phyloP scores from a whole-genome alignment of 2,888 invertebrate genomes.

The Dusona sp. region DNA sequence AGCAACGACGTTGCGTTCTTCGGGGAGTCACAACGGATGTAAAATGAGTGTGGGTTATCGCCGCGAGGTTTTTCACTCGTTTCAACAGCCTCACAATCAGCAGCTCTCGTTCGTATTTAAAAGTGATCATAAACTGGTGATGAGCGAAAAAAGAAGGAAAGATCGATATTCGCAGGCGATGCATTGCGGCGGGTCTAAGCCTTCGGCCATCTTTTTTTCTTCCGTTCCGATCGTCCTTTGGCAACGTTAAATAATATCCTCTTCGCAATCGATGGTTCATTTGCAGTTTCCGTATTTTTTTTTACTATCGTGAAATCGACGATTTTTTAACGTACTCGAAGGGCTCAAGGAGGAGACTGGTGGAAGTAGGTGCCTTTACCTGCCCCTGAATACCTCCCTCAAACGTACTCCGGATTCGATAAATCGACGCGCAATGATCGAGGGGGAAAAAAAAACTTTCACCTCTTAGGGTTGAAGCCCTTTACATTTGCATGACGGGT shows the following conservation, averaged over 20 bases:
- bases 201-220: neutral
- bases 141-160: constrained; percentile 67
- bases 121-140: constrained; percentile 76
- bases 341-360: constrained; percentile 26
- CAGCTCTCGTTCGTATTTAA: constrained; percentile 66
- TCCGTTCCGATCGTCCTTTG: neutral
- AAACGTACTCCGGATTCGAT: constrained; percentile 28
- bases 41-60: constrained; percentile 48
- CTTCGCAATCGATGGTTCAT: neutral
- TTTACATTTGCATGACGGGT: constrained; percentile 72
- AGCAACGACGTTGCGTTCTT: constrained; percentile 57
- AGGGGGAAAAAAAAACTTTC: constrained; percentile 60
- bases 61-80: constrained; percentile 51
- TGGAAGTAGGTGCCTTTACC: constrained; percentile 56
- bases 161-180: constrained; percentile 75
- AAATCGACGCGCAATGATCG: constrained; percentile 30
- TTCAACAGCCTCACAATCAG: constrained; percentile 61
- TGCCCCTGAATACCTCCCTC: neutral
- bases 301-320: neutral
- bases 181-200: constrained; percentile 33
- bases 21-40: constrained; percentile 71
- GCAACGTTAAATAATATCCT: constrained; percentile 40
- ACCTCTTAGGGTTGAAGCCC: constrained; percentile 63
- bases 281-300: constrained; percentile 45
- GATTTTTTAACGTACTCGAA: too few relatives aligned